phyloP scores from a whole-genome alignment of 2,113 vertebrate genomes.

The Myotis yumanensis region DNA sequence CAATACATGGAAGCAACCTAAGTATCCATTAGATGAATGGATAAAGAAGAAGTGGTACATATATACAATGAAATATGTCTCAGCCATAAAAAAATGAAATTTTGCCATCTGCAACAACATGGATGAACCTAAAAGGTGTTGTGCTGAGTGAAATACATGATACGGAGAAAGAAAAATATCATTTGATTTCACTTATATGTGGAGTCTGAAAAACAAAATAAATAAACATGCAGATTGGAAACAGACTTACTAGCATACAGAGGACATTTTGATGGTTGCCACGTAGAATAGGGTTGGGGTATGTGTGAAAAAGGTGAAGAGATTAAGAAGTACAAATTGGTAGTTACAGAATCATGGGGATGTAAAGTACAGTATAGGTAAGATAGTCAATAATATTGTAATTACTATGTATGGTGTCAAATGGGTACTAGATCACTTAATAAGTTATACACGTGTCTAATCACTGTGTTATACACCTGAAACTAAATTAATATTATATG shows the following conservation, averaged over 20 bases:
- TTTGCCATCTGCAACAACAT: background rate
- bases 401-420: background rate
- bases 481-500: background rate
- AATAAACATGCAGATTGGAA: background rate
- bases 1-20: background rate
- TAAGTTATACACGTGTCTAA: background rate
- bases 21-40: background rate
- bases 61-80: background rate
- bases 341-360: background rate
- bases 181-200: background rate
- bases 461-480: background rate
- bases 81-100: background rate
- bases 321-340: background rate
- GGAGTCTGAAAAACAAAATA: background rate
- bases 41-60: background rate
- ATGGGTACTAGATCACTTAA: background rate
- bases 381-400: background rate
- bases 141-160: background rate
- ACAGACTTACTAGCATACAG: background rate
- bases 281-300: background rate
- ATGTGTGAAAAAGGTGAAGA: background rate
- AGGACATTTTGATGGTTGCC: background rate
- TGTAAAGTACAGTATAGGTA: background rate
- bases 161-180: background rate
- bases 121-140: background rate